Evolutionary conservation across 2,113 vertebrate genomes (phyloP).

Genomic region (Arizona elegans): DNA sequence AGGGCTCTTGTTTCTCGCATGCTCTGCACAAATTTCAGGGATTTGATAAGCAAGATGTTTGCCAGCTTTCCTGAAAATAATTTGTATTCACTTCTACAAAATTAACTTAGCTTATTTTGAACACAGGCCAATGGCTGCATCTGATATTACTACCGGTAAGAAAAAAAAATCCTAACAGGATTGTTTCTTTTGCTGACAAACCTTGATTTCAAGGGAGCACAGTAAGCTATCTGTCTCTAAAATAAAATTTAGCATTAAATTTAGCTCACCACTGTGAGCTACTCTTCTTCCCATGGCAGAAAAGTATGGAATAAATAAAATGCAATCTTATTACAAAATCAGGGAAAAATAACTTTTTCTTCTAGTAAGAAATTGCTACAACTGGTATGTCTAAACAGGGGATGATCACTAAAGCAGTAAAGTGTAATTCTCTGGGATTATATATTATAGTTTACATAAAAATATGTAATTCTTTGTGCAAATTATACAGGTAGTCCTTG

Average conservation of each 20-base stretch:
- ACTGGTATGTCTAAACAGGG: background rate
- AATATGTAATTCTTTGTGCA: constrained; percentile 53
- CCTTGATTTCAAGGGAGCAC: constrained; percentile 18
- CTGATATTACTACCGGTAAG: background rate
- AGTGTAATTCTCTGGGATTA: background rate
- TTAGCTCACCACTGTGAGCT: background rate
- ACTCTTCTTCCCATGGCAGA: background rate
- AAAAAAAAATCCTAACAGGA: constrained; percentile 8
- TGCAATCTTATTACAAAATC: background rate
- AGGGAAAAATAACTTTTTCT: background rate
- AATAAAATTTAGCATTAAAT: constrained; percentile 19
- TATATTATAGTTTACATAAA: background rate
- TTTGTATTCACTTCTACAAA: constrained; percentile 10
- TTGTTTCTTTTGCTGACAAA: constrained; percentile 28
- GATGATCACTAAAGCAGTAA: background rate
- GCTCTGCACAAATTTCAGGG: constrained; percentile 9
- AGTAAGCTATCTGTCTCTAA: constrained; percentile 31
- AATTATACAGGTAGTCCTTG: constrained; percentile 19
- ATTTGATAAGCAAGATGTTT: background rate
- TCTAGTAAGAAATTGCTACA: background rate
- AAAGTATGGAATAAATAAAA: constrained; percentile 13
- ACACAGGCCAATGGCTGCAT: background rate
- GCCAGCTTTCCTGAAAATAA: constrained; percentile 7
- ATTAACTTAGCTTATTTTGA: constrained; percentile 5
- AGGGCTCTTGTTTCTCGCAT: constrained; percentile 5